A percentile compares a stretch with the other conserved stretches of the same genome.
Conservation (phyloP, 2,888 invertebrate species). For the Dorcus parallelipipedus region DNA sequence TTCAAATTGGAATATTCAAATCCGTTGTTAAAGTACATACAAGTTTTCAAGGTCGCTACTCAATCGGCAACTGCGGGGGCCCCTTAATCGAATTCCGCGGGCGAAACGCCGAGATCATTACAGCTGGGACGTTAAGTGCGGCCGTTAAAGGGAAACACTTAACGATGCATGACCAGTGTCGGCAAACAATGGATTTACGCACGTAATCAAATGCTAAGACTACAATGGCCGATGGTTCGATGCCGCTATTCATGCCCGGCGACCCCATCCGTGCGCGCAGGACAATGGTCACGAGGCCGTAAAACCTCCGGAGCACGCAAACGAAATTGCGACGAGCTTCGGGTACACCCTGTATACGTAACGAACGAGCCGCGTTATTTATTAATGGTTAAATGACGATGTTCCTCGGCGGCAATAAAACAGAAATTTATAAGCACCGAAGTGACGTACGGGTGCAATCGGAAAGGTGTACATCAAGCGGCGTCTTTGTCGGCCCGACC, state of each 20-base stretch:
- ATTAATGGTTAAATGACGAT: neutral
- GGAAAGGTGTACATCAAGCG: constrained; percentile 47
- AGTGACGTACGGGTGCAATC: constrained; percentile 49
- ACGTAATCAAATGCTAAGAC: constrained; percentile 6
- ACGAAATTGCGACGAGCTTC: neutral
- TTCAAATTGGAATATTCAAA: too few relatives aligned
- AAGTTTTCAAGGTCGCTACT: too few relatives aligned
- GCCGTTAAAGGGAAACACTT: neutral
- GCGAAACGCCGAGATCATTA: too few relatives aligned
- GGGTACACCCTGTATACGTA: neutral
- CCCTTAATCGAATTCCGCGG: too few relatives aligned
- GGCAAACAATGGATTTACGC: constrained; percentile 4
- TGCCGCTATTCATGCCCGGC: neutral
- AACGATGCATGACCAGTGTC: constrained; percentile 1
- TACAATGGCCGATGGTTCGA: neutral
- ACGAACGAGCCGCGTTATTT: neutral
- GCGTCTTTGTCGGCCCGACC: constrained; percentile 52
- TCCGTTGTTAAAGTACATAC: too few relatives aligned
- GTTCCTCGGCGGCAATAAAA: constrained; percentile 4
- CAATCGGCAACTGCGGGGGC: too few relatives aligned
- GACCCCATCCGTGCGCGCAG: neutral
- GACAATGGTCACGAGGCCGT: constrained; percentile 5
- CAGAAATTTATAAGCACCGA: constrained; percentile 15
- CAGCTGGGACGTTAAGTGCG: too few relatives aligned
- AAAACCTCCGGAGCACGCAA: neutral